Base-by-base conservation (phyloP, 1,140 invertebrate genomes). In the Anastrepha ludens region DNA sequence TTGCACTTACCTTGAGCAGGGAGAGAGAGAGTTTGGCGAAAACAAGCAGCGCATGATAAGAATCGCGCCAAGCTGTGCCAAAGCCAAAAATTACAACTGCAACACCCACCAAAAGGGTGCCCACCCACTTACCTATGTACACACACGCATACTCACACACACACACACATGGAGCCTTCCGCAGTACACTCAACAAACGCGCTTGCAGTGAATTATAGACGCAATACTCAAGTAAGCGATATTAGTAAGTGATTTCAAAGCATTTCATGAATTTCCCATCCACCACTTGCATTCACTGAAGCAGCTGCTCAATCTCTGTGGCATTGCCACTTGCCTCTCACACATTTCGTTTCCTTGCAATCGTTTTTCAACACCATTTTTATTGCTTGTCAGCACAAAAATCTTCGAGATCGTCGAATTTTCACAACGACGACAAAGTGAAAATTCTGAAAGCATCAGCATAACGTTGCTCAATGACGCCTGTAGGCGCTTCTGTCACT, bases 351-450 rank as follows among this genome's bases (percentile, higher is more conserved):
- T 67, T 1, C n/a, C n/a, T 74, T 41, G 7, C 17, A 81, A 81
- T 81, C n/a, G 74, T 81, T 81, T 81, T 55, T 81, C 74, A 81
- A 55, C n/a, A 81, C 9, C 47, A 55, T 81, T 81, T 81, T 86
- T 81, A 39, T 86, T 86, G 58, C 85, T 44, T 86, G 59, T 86
- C 85, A 86, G 85, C 85, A 86, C 41, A 86, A 86, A 62, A 13
- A 11, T 8, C 58, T 86, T 15, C 41, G 39, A 86, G n/a, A 60
- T 86, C 62, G 85, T 60, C 85, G 60, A 86, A 86, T 86, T 86
- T 59, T 86, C 55, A 85, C 81, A 85, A 58, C 85, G 29, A 29
- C 13, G 50, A 86, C 60, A 62, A 62, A 62, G 2, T 58, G 29
- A 62, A 86, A 86, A 64, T 86, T 64, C 58, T 81, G 74, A 81